A percentile compares a stretch with the other conserved stretches of the same genome.
These are phyloP conservation scores for Hipposideros armiger DNA, from an alignment of 2,113 vertebrate species.

Conservation along the genomic window DNA sequence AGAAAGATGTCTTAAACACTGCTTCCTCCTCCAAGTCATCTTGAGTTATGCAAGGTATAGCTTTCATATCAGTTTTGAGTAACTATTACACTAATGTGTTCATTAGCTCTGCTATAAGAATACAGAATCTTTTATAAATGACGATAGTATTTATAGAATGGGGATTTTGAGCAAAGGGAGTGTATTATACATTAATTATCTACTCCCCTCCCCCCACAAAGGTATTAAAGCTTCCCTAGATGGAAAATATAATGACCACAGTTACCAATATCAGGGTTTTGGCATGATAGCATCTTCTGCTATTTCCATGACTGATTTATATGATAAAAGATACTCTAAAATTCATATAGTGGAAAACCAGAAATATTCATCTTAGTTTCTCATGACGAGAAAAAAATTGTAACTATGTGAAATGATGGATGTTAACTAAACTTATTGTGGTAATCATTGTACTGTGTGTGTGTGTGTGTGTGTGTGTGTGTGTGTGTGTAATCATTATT, in stretches of 20 bases:
- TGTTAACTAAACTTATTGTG: background rate
- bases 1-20: constrained; percentile 75
- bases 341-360: background rate
- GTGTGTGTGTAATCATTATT: too few species aligned
- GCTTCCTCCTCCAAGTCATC: constrained; percentile 56
- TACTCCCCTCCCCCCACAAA: background rate
- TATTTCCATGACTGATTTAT: background rate
- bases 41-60: constrained; percentile 75
- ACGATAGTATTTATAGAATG: constrained; percentile 75
- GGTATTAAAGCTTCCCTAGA: constrained; percentile 63
- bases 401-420: background rate
- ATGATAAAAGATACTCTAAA: background rate
- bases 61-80: constrained; percentile 76
- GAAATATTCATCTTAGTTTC: constrained; percentile 14
- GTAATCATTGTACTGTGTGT: too few species aligned
- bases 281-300: background rate
- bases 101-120: constrained; percentile 66
- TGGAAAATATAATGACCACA: constrained; percentile 51
- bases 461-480: too few species aligned
- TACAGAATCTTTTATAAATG: constrained; percentile 78
- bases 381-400: background rate
- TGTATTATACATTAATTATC: constrained; percentile 13
- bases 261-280: constrained; percentile 25
- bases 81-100: constrained; percentile 71
- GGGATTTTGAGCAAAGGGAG: constrained; percentile 58